phyloP scores from a whole-genome alignment of 1,140 invertebrate species.

The Cydia amplana region DNA sequence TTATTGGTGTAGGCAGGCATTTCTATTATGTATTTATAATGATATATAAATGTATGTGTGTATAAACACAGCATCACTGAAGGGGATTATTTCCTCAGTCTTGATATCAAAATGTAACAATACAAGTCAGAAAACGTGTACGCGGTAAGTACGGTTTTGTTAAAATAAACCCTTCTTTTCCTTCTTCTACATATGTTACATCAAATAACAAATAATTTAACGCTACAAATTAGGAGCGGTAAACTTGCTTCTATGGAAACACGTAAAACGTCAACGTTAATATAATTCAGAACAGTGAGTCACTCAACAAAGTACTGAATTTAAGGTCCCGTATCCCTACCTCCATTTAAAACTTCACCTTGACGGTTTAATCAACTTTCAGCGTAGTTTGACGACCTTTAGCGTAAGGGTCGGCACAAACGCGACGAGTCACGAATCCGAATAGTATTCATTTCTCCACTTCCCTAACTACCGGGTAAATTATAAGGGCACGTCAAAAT shows the following conservation, averaged over 20 bases:
- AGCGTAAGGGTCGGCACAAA: constrained; percentile 25
- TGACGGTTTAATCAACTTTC: constrained; percentile 32
- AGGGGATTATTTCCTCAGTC: no score
- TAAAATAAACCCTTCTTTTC: no score
- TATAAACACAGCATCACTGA: no score
- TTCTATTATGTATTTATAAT: no score
- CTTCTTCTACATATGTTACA: no score
- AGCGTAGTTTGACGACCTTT: constrained; percentile 30
- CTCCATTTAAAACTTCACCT: constrained; percentile 25
- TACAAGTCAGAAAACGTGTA: no score
- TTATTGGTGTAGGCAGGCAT: no score
- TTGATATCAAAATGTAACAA: no score
- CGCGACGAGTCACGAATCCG: constrained; percentile 29
- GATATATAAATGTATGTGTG: no score
- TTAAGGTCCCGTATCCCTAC: constrained; percentile 14
- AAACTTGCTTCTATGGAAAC: not conserved
- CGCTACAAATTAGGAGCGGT: not conserved
- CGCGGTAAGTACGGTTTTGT: no score
- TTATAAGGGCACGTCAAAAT: constrained; percentile 48
- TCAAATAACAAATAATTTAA: no score
- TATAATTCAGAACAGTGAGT: constrained; percentile 14
- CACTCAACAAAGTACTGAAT: constrained; percentile 12
- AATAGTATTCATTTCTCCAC: constrained; percentile 36
- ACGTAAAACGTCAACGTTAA: not conserved
- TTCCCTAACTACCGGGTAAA: constrained; percentile 55